Base-by-base conservation (phyloP, 1,140 invertebrate genomes). In the Macrobrachium rosenbergii region DNA sequence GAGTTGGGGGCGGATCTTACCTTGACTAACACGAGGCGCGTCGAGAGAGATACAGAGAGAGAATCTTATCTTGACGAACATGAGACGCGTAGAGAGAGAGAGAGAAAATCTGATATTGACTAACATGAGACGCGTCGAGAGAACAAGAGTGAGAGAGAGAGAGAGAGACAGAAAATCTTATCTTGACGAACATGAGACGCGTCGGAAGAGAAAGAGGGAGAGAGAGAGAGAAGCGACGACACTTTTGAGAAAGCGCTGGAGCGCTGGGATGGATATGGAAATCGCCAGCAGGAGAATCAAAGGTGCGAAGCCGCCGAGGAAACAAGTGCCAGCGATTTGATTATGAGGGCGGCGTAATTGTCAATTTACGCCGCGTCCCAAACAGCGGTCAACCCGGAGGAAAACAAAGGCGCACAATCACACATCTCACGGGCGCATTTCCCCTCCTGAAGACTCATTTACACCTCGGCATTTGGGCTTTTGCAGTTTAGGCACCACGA, bases 331-430 rank as follows among this genome's bases (percentile, higher is more conserved):
- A 52, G 28, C 72, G 43, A 75, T 75, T 75, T 75, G 28, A 75
- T 75, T 75, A 75, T n/a, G 37, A 45, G 72, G 72, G 17, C 72
- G 12, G 12, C 72, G 72, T 75, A 75, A 75, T 75, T 75, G 72
- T 75, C 72, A 75, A 75, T 75, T 75, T 75, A 45, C 37, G 72
- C 28, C 16, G 16, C 72, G 19, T 58, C 12, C 19, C 45, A 77
- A 21, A 45, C 75, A 58, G 45, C 19, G 75, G 19, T 58, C 75
- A 58, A 77, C 75, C 12, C 45, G 5, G 43, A 45, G 52, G 6
- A 45, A 43, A 75, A 75, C 72, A 75, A 17, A 45, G 37, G 72
- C 37, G 37, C 14, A 52, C 43, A 75, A 45, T 52, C 43, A 37
- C 17, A 23, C 72, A 19, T n/a, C 45, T 58, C 45, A 19, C 45